Conservation (phyloP, 2,888 invertebrate species). For the Dasypogon diadema region DNA sequence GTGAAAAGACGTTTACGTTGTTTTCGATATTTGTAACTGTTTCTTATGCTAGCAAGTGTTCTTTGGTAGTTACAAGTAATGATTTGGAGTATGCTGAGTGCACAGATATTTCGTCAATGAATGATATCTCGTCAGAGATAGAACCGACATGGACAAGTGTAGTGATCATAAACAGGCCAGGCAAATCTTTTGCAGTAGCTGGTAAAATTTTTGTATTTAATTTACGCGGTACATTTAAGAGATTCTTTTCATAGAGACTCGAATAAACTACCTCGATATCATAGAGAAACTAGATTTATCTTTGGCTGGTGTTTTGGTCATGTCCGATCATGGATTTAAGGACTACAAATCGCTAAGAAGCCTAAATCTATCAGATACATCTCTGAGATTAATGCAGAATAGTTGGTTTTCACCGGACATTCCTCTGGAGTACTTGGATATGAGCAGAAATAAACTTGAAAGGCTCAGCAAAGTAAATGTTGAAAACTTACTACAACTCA, state of each 20-base stretch:
- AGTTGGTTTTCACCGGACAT: constrained; percentile 59
- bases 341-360: constrained; percentile 58
- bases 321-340: constrained; percentile 61
- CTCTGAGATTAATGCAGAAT: constrained; percentile 58
- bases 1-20: too few relatives aligned
- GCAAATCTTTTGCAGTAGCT: constrained; percentile 53
- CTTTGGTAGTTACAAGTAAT: not conserved
- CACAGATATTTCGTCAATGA: constrained; percentile 18
- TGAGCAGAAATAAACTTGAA: constrained; percentile 61
- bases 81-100: constrained; percentile 19
- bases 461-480: constrained; percentile 59
- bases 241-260: not conserved
- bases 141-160: constrained; percentile 56
- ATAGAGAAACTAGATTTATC: constrained; percentile 61
- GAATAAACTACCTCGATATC: not conserved
- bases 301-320: constrained; percentile 58
- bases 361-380: constrained; percentile 63
- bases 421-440: constrained; percentile 61
- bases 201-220: constrained; percentile 52
- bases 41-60: not conserved
- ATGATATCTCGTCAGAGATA: constrained; percentile 53
- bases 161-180: constrained; percentile 55
- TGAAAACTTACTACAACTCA: constrained; percentile 59
- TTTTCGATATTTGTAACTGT: too few relatives aligned
- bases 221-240: not conserved